Conservation (phyloP, 1,140 invertebrate species). For the Ditylenchus dipsaci region DNA sequence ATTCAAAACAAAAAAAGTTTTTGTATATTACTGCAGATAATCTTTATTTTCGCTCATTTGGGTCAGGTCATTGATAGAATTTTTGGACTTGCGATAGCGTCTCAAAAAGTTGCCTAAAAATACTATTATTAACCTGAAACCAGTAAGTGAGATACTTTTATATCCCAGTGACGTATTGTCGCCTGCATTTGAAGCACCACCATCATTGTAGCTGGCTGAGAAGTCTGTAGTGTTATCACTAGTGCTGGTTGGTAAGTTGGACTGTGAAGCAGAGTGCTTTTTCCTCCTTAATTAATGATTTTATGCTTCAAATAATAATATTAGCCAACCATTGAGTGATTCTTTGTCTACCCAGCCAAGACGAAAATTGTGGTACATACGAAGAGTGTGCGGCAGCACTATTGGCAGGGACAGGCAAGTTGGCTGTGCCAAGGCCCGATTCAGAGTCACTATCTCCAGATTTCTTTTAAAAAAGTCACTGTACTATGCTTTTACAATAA, state of each 20-base stretch:
- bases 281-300: conserved; percentile 27
- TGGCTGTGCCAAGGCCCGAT: background rate
- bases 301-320: background rate
- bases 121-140: background rate
- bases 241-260: conserved; percentile 27
- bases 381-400: conserved; percentile 23
- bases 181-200: background rate
- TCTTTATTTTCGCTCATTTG: conserved; percentile 13
- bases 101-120: conserved; percentile 27
- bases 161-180: background rate
- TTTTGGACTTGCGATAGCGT: conserved; percentile 47
- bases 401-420: background rate
- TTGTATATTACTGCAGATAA: background rate
- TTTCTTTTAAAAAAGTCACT: background rate
- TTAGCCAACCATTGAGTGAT: conserved; percentile 36
- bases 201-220: background rate
- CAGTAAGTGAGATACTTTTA: background rate
- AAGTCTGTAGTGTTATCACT: background rate
- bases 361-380: conserved; percentile 47
- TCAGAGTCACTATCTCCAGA: conserved; percentile 16
- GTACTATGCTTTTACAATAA: background rate
- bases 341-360: conserved; percentile 45
- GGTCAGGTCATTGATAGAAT: conserved; percentile 36
- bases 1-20: background rate
- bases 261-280: conserved; percentile 44